These are phyloP conservation scores for Chitala chitala DNA, from an alignment of 2,113 vertebrate species.

Conservation along the genomic window DNA sequence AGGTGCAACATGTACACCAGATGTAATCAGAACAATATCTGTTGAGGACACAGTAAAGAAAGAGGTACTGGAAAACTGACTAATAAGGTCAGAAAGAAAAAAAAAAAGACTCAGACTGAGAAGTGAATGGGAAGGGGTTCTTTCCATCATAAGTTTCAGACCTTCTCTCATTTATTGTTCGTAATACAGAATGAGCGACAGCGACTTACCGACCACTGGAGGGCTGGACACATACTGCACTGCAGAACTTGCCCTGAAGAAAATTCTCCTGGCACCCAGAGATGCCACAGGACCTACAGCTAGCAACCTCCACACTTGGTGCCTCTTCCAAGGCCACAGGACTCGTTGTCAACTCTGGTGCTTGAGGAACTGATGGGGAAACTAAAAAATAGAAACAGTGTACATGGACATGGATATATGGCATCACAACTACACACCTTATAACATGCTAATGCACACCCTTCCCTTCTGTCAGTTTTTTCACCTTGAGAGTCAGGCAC, in stretches of 20 bases:
- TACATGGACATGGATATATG: background rate
- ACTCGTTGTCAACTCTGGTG: slow-evolving; percentile 40
- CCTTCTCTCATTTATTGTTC: too few species aligned
- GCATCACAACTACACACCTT: background rate
- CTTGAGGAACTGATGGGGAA: background rate
- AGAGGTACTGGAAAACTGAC: too few species aligned
- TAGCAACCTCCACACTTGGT: slow-evolving; percentile 49
- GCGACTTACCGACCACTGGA: slow-evolving; percentile 61
- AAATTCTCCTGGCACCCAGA: slow-evolving; percentile 56
- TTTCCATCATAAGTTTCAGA: too few species aligned
- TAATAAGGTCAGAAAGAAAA: too few species aligned
- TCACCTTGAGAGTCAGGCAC: background rate
- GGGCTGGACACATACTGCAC: slow-evolving; percentile 63
- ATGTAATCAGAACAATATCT: too few species aligned
- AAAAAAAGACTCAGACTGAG: too few species aligned
- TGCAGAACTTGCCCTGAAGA: slow-evolving; percentile 67
- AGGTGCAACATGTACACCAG: too few species aligned
- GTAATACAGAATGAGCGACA: too few species aligned
- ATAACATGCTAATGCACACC: background rate
- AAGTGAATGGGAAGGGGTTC: too few species aligned
- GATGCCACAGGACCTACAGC: slow-evolving; percentile 56
- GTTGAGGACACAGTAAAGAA: too few species aligned
- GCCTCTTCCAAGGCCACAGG: slow-evolving; percentile 21
- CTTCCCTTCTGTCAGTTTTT: background rate
- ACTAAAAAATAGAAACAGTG: background rate